Evolutionary conservation across 2,888 invertebrate species (phyloP).

Genomic region (Schizotus pectinicornis): DNA sequence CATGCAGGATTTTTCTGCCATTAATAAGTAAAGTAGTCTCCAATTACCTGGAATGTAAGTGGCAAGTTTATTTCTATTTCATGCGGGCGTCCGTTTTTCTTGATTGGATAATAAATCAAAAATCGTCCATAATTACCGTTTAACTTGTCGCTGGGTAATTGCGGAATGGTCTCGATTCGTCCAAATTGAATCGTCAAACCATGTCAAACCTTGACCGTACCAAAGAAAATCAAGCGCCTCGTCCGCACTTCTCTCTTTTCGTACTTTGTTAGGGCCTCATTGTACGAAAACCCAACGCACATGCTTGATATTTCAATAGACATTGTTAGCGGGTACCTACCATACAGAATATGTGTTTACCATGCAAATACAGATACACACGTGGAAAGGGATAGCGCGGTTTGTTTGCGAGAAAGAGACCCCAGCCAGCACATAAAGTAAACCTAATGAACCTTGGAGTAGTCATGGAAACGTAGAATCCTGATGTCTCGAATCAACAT

Average conservation of each 20-base stretch:
- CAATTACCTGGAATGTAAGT: no score
- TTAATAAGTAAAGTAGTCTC: no score
- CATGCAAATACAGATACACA: slow-evolving; percentile 24
- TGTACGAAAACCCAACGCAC: slow-evolving; percentile 1
- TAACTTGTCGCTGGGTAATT: no score
- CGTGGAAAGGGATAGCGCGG: slow-evolving; percentile 16
- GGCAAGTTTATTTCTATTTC: no score
- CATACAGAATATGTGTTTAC: slow-evolving; percentile 17
- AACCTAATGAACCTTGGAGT: slow-evolving; percentile 47
- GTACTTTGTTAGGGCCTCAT: slow-evolving; percentile 6
- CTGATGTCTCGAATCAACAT: slow-evolving; percentile 47
- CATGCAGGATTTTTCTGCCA: no score
- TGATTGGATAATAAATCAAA: no score
- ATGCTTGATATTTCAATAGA: slow-evolving; percentile 6
- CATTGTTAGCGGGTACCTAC: slow-evolving; percentile 5
- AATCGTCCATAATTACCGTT: no score
- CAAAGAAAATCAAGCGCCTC: background rate
- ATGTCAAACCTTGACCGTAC: no score
- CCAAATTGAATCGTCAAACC: no score
- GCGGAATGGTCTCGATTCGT: no score
- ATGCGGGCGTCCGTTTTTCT: no score
- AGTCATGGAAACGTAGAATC: slow-evolving; percentile 45
- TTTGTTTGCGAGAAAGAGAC: slow-evolving; percentile 23
- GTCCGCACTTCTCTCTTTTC: background rate
- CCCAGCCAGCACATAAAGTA: slow-evolving; percentile 36